A percentile compares a stretch with the other conserved stretches of the same genome.
These are phyloP conservation scores for Cyclophora punctaria DNA, from an alignment of 2,888 invertebrate genomes.

Conservation along the genomic window DNA sequence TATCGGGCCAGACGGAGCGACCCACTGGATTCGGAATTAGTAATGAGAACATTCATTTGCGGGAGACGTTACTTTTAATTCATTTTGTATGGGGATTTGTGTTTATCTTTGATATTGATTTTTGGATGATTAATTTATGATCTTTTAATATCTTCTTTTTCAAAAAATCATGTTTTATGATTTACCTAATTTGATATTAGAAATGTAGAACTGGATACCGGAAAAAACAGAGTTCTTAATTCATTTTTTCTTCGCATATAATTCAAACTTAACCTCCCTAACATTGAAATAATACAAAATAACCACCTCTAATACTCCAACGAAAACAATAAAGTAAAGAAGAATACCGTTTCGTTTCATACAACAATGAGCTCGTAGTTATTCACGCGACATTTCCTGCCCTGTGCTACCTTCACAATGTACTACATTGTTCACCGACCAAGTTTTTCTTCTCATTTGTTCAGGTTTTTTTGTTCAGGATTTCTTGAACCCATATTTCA, in stretches of 20 bases:
- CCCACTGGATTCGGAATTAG: slow-evolving; percentile 48
- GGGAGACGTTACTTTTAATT: slow-evolving; percentile 41
- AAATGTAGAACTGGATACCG: too few relatives aligned
- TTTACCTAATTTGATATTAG: not conserved
- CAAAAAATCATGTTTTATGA: slow-evolving; percentile 9
- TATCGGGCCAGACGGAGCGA: slow-evolving; percentile 52
- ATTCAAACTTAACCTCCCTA: too few relatives aligned
- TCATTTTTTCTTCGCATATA: too few relatives aligned
- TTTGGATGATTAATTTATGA: slow-evolving; percentile 16
- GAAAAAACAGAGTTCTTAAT: too few relatives aligned
- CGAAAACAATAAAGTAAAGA: slow-evolving; percentile 29
- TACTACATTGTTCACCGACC: slow-evolving; percentile 44
- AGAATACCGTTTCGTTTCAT: slow-evolving; percentile 30
- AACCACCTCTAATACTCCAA: slow-evolving; percentile 9
- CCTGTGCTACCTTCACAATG: slow-evolving; percentile 50
- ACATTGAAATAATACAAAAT: not conserved
- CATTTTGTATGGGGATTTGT: slow-evolving; percentile 35
- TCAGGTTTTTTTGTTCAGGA: slow-evolving; percentile 49
- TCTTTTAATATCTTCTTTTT: not conserved
- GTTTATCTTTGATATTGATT: too few relatives aligned
- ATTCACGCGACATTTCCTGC: slow-evolving; percentile 68
- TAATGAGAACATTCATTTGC: slow-evolving; percentile 57
- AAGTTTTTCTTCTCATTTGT: slow-evolving; percentile 67
- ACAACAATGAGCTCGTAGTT: slow-evolving; percentile 51
- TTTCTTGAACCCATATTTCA: slow-evolving; percentile 74